phyloP scores from a whole-genome alignment of 2,113 vertebrate species.

The Misgurnus anguillicaudatus region DNA sequence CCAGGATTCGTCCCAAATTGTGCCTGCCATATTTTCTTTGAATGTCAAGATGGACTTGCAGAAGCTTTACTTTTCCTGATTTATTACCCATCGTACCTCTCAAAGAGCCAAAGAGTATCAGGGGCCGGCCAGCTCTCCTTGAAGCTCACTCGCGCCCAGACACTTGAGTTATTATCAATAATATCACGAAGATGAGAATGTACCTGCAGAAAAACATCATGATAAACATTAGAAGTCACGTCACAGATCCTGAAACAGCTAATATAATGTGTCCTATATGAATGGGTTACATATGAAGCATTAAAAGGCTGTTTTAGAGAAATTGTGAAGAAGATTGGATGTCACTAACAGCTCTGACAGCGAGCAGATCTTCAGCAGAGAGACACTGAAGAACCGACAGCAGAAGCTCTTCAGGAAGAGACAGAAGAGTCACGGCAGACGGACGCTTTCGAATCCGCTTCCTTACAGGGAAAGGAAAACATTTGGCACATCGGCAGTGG shows the following conservation, averaged over 20 bases:
- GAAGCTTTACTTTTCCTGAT: no score
- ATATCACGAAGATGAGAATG: slow-evolving; percentile 88
- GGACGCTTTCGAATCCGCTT: slow-evolving; percentile 83
- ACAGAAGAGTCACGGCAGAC: slow-evolving; percentile 79
- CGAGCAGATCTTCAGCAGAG: slow-evolving; percentile 88
- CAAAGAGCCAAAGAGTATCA: slow-evolving; percentile 85
- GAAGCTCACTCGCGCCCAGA: slow-evolving; percentile 92
- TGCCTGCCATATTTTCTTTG: no score
- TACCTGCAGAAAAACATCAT: slow-evolving; percentile 73
- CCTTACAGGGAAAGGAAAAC: slow-evolving; percentile 82
- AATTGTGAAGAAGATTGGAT: background rate
- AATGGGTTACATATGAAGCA: no score
- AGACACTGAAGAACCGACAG: slow-evolving; percentile 90
- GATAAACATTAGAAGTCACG: background rate
- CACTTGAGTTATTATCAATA: slow-evolving; percentile 88
- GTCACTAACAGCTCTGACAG: slow-evolving; percentile 89
- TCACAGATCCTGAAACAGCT: background rate
- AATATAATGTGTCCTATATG: background rate
- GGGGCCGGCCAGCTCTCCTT: slow-evolving; percentile 91
- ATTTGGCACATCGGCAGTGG: slow-evolving; percentile 93
- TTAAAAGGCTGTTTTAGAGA: no score
- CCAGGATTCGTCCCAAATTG: no score
- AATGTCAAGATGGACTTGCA: no score
- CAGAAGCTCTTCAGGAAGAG: slow-evolving; percentile 89
- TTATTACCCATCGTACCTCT: slow-evolving; percentile 78